A percentile compares a stretch with the other conserved stretches of the same genome.
Conservation (phyloP, 2,113 vertebrate genomes). For the Gopherus flavomarginatus region DNA sequence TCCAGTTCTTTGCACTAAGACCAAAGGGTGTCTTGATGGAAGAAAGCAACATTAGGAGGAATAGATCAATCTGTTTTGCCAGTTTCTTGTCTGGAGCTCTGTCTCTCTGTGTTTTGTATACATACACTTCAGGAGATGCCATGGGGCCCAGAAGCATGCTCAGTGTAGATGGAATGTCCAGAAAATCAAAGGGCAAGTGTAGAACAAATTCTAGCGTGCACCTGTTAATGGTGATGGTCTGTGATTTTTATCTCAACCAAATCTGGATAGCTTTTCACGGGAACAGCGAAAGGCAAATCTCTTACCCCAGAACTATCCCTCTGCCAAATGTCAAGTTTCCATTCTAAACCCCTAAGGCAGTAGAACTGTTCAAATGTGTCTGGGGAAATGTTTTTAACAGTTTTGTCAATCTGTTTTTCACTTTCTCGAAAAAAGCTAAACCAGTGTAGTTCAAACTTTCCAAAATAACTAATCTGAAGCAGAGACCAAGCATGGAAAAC, state of each 20-base stretch:
- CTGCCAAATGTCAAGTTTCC: background rate
- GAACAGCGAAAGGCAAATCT: background rate
- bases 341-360: background rate
- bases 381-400: background rate
- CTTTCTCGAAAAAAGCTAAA: background rate
- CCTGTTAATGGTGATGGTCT: background rate
- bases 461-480: background rate
- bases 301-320: background rate
- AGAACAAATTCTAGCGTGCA: background rate
- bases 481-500: background rate
- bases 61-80: background rate
- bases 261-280: background rate
- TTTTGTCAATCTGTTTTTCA: background rate
- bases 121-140: background rate
- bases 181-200: background rate
- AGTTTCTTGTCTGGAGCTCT: background rate
- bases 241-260: background rate
- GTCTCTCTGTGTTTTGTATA: background rate
- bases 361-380: background rate
- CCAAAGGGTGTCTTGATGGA: background rate
- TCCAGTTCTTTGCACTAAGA: background rate
- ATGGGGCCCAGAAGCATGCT: background rate
- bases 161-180: background rate
- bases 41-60: background rate
- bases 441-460: background rate